phyloP scores from a whole-genome alignment of 2,888 invertebrate genomes.

The Xestia ashworthii region DNA sequence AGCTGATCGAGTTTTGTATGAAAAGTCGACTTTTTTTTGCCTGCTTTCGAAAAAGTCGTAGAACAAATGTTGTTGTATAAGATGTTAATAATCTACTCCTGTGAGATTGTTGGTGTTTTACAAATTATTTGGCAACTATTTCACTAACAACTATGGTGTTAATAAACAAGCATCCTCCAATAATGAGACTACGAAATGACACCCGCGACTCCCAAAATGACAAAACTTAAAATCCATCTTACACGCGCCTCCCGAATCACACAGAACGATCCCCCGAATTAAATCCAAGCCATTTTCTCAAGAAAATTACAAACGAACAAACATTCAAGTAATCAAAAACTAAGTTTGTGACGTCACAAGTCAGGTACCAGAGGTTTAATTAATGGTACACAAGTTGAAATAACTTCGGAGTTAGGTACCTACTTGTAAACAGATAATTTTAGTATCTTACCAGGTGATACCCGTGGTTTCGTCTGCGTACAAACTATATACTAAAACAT shows the following conservation, averaged over 20 bases:
- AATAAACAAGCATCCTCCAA: neutral
- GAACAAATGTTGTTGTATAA: too few relatives aligned
- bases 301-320: slow-evolving; percentile 48
- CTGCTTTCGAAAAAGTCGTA: too few relatives aligned
- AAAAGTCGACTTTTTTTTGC: too few relatives aligned
- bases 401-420: slow-evolving; percentile 14
- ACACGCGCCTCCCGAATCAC: neutral
- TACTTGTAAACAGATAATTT: slow-evolving; percentile 25
- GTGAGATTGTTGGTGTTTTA: too few relatives aligned
- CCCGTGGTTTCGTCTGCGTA: too few relatives aligned
- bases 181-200: neutral
- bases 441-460: neutral
- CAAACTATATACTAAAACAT: too few relatives aligned
- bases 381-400: slow-evolving; percentile 49
- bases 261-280: slow-evolving; percentile 15
- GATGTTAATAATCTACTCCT: too few relatives aligned
- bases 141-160: neutral
- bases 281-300: slow-evolving; percentile 24
- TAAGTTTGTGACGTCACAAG: slow-evolving; percentile 42
- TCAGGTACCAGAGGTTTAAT: slow-evolving; percentile 49
- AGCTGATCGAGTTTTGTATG: too few relatives aligned
- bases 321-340: slow-evolving; percentile 53
- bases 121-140: neutral
- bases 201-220: neutral
- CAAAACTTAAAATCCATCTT: neutral